Conservation (phyloP, 2,888 invertebrate genomes). For the Cataglyphis altisquamis region DNA sequence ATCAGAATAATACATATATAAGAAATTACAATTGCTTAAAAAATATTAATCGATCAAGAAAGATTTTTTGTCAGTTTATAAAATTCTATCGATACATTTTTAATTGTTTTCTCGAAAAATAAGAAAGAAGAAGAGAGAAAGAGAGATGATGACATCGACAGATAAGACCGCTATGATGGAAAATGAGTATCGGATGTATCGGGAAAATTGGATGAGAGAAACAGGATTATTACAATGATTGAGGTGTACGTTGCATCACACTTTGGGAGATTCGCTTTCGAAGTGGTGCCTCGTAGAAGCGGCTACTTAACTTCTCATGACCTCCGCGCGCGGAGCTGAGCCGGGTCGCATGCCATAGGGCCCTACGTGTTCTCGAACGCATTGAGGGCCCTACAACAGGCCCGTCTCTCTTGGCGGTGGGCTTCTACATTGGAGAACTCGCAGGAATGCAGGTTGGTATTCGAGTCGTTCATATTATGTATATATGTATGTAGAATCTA, state of each 20-base stretch:
- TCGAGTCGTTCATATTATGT: conserved; percentile 6
- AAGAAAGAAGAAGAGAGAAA: neutral
- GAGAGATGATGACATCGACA: neutral
- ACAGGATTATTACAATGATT: conserved; percentile 32
- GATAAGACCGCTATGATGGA: neutral
- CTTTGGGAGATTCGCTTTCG: conserved; percentile 63
- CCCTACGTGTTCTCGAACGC: conserved; percentile 76
- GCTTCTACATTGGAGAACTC: conserved; percentile 59
- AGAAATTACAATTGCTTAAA: neutral
- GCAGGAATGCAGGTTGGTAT: conserved; percentile 75
- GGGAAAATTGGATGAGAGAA: neutral
- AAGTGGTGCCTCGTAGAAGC: conserved; percentile 56
- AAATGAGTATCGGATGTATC: neutral
- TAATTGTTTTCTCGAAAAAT: neutral
- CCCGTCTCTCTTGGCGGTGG: conserved; percentile 53
- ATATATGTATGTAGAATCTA: neutral
- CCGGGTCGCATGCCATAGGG: conserved; percentile 72
- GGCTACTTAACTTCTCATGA: conserved; percentile 77
- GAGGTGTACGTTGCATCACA: conserved; percentile 60
- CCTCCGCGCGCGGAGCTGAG: conserved; percentile 57
- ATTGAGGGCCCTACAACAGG: conserved; percentile 50
- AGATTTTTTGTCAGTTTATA: neutral
- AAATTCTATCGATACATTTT: neutral
- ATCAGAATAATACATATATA: conserved; percentile 10
- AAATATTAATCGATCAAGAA: neutral